A percentile compares a stretch with the other conserved stretches of the same genome.
Evolutionary conservation across 2,113 vertebrate genomes (phyloP).

Genomic region (Oryctolagus cuniculus): mOryCun1.1 NC_091436.1:118590501-118591000

Average conservation of each 20-base stretch:
- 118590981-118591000: not conserved
- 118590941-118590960: not conserved
- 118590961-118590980: not conserved
- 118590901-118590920: not conserved
- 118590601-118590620: not conserved
- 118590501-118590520: not conserved
- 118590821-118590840: not conserved
- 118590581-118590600: not conserved
- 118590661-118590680: not conserved
- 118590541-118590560: not conserved
- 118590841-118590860: not conserved
- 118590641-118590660: not conserved
- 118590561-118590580: not conserved
- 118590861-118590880: not conserved
- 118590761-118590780: not conserved
- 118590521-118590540: not conserved
- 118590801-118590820: not conserved
- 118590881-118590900: not conserved
- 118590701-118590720: constrained; percentile 8
- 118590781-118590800: not conserved
- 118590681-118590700: not conserved
- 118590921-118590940: not conserved
- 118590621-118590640: not conserved
- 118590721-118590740: not conserved
- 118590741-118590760: constrained; percentile 19